phyloP scores from a whole-genome alignment of 2,888 invertebrate species.

The Diloba caeruleocephala region DNA sequence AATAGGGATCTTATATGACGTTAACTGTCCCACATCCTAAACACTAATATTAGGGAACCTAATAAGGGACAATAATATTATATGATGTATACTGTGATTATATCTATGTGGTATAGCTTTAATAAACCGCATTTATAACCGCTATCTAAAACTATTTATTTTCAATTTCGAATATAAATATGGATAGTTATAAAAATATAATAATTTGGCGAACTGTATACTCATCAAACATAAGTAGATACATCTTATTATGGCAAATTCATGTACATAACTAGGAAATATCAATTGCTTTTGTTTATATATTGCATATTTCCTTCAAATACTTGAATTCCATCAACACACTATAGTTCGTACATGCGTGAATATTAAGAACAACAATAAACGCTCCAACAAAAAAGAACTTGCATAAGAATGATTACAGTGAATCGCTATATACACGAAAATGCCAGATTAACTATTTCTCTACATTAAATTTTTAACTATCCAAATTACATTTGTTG shows the following conservation, averaged over 20 bases:
- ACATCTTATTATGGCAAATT: constrained; percentile 76
- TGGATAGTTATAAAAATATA: constrained; percentile 82
- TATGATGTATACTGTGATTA: constrained; percentile 64
- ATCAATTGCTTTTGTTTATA: constrained; percentile 28
- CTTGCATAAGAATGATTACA: constrained; percentile 45
- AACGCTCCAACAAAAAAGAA: constrained; percentile 40
- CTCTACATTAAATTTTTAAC: constrained; percentile 63
- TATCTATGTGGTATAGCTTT: constrained; percentile 73
- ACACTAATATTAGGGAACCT: constrained; percentile 62
- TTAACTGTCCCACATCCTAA: constrained; percentile 61
- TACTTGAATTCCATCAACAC: constrained; percentile 17
- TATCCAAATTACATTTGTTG: constrained; percentile 72
- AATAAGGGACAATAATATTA: constrained; percentile 59
- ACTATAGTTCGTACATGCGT: constrained; percentile 23
- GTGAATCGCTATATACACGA: constrained; percentile 73
- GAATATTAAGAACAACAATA: constrained; percentile 27
- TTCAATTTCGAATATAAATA: constrained; percentile 84
- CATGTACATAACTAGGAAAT: constrained; percentile 66
- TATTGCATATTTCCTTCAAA: constrained; percentile 24
- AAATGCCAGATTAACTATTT: constrained; percentile 79
- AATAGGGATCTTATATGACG: constrained; percentile 65
- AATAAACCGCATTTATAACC: constrained; percentile 70
- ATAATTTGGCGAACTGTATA: constrained; percentile 84
- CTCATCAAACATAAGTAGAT: constrained; percentile 75
- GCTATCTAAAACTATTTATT: constrained; percentile 75